A percentile compares a stretch with the other conserved stretches of the same genome.
Conservation (phyloP, 2,113 vertebrate genomes). For the Hemicordylus capensis region DNA sequence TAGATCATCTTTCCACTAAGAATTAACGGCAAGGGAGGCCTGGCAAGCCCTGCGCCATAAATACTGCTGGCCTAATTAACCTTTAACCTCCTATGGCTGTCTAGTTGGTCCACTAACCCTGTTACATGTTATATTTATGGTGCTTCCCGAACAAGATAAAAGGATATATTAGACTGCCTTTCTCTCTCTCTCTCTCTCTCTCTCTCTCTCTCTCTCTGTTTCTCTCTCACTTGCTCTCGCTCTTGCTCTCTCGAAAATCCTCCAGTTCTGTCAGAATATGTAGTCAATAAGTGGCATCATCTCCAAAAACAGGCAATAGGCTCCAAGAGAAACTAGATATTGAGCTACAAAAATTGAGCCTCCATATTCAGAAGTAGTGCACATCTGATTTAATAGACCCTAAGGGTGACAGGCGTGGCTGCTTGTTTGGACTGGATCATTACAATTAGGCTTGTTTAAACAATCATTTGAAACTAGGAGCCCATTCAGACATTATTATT, state of each 20-base stretch:
- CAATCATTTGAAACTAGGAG: too few relatives aligned
- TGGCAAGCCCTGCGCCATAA: constrained; percentile 65
- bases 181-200: not conserved
- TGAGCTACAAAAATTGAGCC: not conserved
- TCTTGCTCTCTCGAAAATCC: constrained; percentile 3
- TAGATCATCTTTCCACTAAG: constrained; percentile 43
- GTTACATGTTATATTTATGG: constrained; percentile 68
- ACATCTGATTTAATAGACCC: too few relatives aligned
- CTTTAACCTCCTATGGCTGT: constrained; percentile 50
- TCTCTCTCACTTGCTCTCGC: too few relatives aligned
- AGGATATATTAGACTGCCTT: constrained; percentile 47
- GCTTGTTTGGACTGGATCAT: too few relatives aligned
- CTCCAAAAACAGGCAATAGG: not conserved
- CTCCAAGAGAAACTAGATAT: not conserved
- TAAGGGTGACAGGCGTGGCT: too few relatives aligned
- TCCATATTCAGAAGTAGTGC: too few relatives aligned
- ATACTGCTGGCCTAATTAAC: constrained; percentile 63
- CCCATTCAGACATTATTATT: too few relatives aligned
- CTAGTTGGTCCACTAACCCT: constrained; percentile 58
- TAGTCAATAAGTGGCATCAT: not conserved
- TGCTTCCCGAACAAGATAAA: constrained; percentile 66
- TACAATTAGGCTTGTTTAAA: too few relatives aligned
- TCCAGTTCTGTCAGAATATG: constrained; percentile 27
- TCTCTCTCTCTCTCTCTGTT: too few relatives aligned
- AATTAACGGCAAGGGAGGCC: constrained; percentile 44